These are phyloP conservation scores for Lepus americanus DNA, from an alignment of 2,113 vertebrate genomes.

Conservation along the genomic window DNA sequence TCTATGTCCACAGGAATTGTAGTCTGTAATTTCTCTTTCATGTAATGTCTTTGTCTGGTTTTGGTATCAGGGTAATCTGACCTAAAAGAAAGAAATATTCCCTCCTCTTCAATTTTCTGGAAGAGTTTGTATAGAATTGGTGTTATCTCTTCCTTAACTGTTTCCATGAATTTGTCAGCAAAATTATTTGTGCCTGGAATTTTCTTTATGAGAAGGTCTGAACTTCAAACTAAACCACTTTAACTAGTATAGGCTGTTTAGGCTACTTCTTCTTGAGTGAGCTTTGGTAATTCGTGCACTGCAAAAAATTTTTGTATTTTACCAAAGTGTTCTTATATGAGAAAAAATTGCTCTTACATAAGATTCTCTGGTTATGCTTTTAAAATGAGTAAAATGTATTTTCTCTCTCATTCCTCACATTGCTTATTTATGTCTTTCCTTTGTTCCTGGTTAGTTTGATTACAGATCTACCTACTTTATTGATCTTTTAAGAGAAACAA, in stretches of 20 bases:
- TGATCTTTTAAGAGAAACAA: background rate
- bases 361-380: background rate
- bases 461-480: slow-evolving; percentile 28
- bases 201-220: slow-evolving; percentile 11
- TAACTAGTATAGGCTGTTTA: background rate
- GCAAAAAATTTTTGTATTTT: background rate
- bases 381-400: background rate
- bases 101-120: background rate
- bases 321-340: background rate
- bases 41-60: background rate
- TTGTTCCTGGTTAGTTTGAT: background rate
- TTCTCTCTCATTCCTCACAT: background rate
- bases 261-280: slow-evolving; percentile 46
- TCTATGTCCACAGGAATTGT: background rate
- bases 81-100: slow-evolving; percentile 23
- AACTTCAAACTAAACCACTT: slow-evolving; percentile 20
- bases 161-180: background rate
- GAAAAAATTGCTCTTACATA: background rate
- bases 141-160: slow-evolving; percentile 31
- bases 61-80: background rate
- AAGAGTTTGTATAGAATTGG: slow-evolving; percentile 42
- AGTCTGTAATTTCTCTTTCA: background rate
- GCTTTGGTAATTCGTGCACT: background rate
- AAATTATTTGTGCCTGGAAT: background rate
- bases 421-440: background rate